Evolutionary conservation across 2,113 vertebrate genomes (phyloP).

Genomic region (Ceuthmochares aereus): DNA sequence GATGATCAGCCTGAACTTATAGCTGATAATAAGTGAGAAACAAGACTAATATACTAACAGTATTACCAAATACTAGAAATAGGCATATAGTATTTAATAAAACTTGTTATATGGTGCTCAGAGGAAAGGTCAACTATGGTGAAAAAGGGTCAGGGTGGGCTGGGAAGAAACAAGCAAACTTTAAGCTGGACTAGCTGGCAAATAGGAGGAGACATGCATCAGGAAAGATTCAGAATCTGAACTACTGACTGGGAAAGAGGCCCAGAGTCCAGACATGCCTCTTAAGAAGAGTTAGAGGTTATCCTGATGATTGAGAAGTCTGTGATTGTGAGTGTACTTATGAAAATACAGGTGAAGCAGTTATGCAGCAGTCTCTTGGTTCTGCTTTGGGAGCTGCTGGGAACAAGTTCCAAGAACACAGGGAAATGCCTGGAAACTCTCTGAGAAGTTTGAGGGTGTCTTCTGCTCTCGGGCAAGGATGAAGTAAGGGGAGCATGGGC

Average conservation of each 20-base stretch:
- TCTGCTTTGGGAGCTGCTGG: neutral
- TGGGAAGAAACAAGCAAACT: neutral
- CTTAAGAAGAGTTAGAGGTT: neutral
- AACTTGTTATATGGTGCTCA: neutral
- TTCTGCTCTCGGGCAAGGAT: neutral
- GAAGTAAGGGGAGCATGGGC: neutral
- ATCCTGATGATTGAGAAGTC: neutral
- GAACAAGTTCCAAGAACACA: neutral
- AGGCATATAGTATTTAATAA: neutral
- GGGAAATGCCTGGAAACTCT: fast-evolving
- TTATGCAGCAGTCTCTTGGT: neutral
- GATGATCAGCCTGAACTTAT: neutral
- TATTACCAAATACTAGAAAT: neutral
- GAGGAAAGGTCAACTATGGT: neutral
- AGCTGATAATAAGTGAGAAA: neutral
- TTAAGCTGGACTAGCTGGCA: neutral
- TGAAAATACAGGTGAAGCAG: neutral
- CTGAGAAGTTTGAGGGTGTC: neutral
- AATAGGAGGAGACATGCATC: neutral
- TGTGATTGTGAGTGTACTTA: neutral
- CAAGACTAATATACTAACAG: neutral
- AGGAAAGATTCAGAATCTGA: neutral
- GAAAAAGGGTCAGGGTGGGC: neutral
- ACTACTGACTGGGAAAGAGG: neutral
- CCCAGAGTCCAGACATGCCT: neutral